Percentiles rank a stretch among this genome's conserved stretches.
Evolutionary conservation across 1,140 invertebrate genomes (phyloP).

Genomic region (Bombus soroeensis): DNA sequence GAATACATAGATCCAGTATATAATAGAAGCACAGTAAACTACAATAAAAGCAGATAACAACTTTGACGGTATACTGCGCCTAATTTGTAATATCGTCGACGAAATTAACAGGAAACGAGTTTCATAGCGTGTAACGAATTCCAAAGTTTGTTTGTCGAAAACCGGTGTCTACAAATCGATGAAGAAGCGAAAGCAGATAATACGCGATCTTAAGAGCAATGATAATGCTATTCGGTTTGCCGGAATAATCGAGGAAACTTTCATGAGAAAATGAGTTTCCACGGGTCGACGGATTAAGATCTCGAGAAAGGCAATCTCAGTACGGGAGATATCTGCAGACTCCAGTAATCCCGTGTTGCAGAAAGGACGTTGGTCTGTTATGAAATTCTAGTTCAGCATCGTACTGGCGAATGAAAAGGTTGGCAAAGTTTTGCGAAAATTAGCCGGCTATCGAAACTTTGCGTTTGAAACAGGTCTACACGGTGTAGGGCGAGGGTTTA

Average conservation of each 20-base stretch:
- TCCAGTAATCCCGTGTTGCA: slow-evolving; percentile 35
- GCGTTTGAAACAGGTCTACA: not conserved
- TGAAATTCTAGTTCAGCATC: slow-evolving; percentile 26
- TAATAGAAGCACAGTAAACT: not conserved
- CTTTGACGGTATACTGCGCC: not conserved
- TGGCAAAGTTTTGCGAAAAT: slow-evolving; percentile 20
- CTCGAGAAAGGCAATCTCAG: slow-evolving; percentile 43
- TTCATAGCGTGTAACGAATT: not conserved
- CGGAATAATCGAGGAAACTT: slow-evolving; percentile 47
- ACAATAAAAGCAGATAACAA: no score
- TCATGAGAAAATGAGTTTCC: slow-evolving; percentile 30
- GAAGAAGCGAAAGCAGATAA: not conserved
- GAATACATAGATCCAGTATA: not conserved
- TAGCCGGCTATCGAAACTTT: slow-evolving; percentile 29
- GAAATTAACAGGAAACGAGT: not conserved
- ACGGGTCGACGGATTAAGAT: slow-evolving; percentile 29
- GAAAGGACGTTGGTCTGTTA: slow-evolving; percentile 22
- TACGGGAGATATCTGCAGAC: slow-evolving; percentile 21
- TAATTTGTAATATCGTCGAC: not conserved
- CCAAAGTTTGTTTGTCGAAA: not conserved
- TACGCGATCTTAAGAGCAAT: not conserved
- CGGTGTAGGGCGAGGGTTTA: not conserved
- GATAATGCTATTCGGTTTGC: slow-evolving; percentile 17
- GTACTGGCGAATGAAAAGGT: slow-evolving; percentile 34
- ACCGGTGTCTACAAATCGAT: not conserved